Percentiles rank a stretch among this genome's conserved stretches.
phyloP scores from a whole-genome alignment of 2,888 invertebrate genomes.

The Pocota personata region DNA sequence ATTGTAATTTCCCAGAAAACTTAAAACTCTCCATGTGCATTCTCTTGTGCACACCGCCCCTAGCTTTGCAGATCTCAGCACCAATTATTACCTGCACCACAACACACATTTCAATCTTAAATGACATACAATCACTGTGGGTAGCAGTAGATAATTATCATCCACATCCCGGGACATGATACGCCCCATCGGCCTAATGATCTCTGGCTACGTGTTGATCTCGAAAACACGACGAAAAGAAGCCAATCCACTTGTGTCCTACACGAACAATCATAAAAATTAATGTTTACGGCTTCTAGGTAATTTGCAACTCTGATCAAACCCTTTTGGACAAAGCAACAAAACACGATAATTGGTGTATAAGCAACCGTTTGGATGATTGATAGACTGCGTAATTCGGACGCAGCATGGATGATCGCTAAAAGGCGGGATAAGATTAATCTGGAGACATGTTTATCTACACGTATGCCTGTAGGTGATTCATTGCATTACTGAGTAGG shows the following conservation, averaged over 20 bases:
- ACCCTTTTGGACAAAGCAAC: neutral
- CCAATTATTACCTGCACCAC: conserved; percentile 5
- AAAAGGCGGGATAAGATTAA: neutral
- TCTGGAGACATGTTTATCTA: neutral
- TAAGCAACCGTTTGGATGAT: neutral
- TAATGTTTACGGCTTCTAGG: conserved; percentile 23
- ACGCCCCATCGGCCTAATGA: conserved; percentile 22
- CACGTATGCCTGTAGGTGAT: neutral
- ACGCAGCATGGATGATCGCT: conserved; percentile 12
- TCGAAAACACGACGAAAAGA: neutral
- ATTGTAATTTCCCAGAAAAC: neutral
- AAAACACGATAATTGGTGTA: neutral
- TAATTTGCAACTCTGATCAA: conserved; percentile 14
- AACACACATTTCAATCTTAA: conserved; percentile 15
- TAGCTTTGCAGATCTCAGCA: neutral
- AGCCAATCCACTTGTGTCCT: neutral
- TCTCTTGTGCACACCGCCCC: neutral
- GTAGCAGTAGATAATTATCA: neutral
- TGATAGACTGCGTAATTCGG: neutral
- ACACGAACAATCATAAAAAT: conserved; percentile 1
- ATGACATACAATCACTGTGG: conserved; percentile 29
- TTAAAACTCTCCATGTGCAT: neutral
- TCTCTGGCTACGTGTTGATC: conserved; percentile 10
- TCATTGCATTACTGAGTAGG: neutral
- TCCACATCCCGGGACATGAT: neutral